phyloP scores from a whole-genome alignment of 2,797 vertebrate genomes.

The Rhyacichthys aspro region DNA sequence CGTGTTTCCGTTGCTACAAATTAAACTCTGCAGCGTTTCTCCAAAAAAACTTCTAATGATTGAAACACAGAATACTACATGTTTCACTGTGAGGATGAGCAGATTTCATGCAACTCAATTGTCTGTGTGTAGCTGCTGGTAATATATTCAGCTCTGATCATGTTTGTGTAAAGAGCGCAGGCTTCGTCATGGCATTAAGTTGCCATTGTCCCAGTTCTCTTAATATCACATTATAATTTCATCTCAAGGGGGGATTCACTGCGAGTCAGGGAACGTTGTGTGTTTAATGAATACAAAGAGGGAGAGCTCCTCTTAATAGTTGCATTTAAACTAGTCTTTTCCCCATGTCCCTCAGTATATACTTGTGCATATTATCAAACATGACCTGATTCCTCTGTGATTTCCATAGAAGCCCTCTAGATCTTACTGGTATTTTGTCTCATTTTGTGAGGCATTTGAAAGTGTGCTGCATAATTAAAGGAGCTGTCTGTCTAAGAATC shows the following conservation, averaged over 20 bases:
- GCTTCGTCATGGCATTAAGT: conserved; percentile 56
- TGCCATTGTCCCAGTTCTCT: conserved; percentile 69
- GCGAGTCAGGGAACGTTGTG: conserved; percentile 61
- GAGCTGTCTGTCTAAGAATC: conserved; percentile 30
- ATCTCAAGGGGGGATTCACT: conserved; percentile 63
- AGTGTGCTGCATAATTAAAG: conserved; percentile 42
- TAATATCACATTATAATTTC: conserved; percentile 80
- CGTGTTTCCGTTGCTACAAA: conserved; percentile 6
- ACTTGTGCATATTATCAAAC: conserved; percentile 70
- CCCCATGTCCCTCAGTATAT: conserved; percentile 44
- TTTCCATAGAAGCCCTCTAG: conserved; percentile 70
- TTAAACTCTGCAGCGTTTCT: background rate
- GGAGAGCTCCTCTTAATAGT: conserved; percentile 41
- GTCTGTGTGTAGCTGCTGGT: conserved; percentile 18
- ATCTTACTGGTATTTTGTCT: conserved; percentile 73
- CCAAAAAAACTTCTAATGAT: conserved; percentile 3
- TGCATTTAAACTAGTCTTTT: conserved; percentile 54
- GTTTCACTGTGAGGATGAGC: background rate
- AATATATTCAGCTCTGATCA: conserved; percentile 19
- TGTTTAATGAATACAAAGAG: conserved; percentile 71
- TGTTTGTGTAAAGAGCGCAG: conserved; percentile 48
- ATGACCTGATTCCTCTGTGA: conserved; percentile 69
- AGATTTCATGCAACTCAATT: too few relatives aligned
- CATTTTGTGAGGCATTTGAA: conserved; percentile 57
- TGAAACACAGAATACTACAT: background rate